Evolutionary conservation across 2,888 invertebrate species (phyloP).

Genomic region (Lutraria lutraria): DNA sequence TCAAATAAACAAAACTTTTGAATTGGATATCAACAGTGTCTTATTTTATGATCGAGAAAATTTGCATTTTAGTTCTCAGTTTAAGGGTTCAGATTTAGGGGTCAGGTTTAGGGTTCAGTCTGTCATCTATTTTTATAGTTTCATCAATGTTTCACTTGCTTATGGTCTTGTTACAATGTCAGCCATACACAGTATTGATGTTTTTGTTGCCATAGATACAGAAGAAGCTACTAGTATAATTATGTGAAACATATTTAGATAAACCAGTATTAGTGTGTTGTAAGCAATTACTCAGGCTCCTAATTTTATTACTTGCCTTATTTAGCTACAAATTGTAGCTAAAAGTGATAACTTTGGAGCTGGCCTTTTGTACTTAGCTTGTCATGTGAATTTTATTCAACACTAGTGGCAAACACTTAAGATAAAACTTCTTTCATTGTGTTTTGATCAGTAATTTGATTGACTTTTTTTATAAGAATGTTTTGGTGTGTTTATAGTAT

Average conservation of each 20-base stretch:
- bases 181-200: neutral
- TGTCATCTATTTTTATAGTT: neutral
- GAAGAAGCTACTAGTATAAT: neutral
- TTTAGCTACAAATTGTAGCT: neutral
- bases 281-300: neutral
- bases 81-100: no score
- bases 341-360: neutral
- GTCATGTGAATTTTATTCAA: neutral
- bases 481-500: neutral
- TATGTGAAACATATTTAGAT: neutral
- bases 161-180: neutral
- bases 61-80: neutral
- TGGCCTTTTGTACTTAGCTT: slow-evolving; percentile 9
- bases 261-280: neutral
- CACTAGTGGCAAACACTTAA: neutral
- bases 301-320: neutral
- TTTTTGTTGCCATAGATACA: neutral
- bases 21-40: neutral
- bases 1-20: neutral
- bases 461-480: no score
- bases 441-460: no score
- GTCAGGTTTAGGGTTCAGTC: neutral
- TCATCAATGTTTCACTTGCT: neutral
- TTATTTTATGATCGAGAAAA: neutral
- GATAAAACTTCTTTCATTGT: neutral